Evolutionary conservation across 2,888 invertebrate genomes (phyloP), one percentile per base, ranked within the genome.

Genomic region (Microctonus aethiopoides): DNA sequence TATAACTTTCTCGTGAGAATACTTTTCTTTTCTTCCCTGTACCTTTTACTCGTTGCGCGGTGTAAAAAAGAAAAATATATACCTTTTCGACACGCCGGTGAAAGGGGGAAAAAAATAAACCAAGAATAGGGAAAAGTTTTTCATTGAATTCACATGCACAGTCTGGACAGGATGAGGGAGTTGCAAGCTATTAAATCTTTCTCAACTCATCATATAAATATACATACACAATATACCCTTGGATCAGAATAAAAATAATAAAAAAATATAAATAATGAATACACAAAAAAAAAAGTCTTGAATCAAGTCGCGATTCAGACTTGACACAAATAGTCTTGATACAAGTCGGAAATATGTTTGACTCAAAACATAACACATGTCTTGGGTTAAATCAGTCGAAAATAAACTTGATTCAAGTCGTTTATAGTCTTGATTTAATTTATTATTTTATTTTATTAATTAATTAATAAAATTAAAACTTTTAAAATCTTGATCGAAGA

Each of bases 131-230:
- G 24, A 56, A 46, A 24, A 67, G 41, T 41, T 56, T 59, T 51
- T 20, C 13, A 67, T 16, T 16, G n/a, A 68, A 56, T 56, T 57
- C 32, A 24, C 32, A 51, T 32, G 20, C 41, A n/a, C 51, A 63
- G 16, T 11, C 32, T 51, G 62, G 32, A 29, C 54, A 34, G 32
- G 16, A 56, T 22, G 32, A 57, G 51, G 32, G 68, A 68, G 63
- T 68, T 56, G 62, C 26, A 41, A 57, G 63, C 63, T 68, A 70
- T 70, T 70, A 66, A 68, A 54, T 68, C 51, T 56, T 66, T 66
- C 64, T 39, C 56, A 60, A 68, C 65, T 68, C 54, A 60, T 34
- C 26, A 41, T 41, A 13, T 7, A 16, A 1, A 46, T 16, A 46
- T 16, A 46, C 20, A 16, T 5, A 29, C 7, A 7, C 3, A 29